Conservation (phyloP, 2,888 invertebrate genomes). For the Drosophila borborema region DNA sequence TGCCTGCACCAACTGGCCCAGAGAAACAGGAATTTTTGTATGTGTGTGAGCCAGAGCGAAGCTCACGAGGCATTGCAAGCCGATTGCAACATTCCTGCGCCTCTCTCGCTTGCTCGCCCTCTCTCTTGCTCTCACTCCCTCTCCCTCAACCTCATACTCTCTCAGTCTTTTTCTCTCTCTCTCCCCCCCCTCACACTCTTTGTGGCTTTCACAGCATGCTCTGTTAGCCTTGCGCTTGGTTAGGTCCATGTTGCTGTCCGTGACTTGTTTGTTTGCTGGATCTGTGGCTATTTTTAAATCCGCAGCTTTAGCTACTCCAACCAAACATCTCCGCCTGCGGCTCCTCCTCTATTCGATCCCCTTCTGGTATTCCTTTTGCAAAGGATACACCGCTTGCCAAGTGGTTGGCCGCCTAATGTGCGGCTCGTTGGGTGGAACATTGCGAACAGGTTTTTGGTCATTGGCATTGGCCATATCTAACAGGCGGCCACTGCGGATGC, state of each 20-base stretch:
- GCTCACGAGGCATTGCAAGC: constrained; percentile 63
- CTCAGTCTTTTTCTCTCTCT: constrained; percentile 13
- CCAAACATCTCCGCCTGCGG: background rate
- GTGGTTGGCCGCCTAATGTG: constrained; percentile 60
- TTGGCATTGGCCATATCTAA: constrained; percentile 50
- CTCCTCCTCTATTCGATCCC: constrained; percentile 1
- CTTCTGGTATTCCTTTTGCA: constrained; percentile 17
- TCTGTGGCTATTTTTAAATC: constrained; percentile 70
- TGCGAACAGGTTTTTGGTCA: constrained; percentile 50
- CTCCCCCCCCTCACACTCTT: constrained; percentile 6
- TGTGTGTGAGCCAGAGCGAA: constrained; percentile 5
- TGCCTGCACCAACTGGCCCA: constrained; percentile 52
- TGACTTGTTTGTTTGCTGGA: constrained; percentile 73
- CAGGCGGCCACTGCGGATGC: constrained; percentile 28
- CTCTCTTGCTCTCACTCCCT: constrained; percentile 15
- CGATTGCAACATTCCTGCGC: constrained; percentile 68
- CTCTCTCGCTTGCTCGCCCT: constrained; percentile 16
- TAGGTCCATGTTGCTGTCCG: constrained; percentile 60
- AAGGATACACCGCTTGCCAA: constrained; percentile 50
- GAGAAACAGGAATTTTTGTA: constrained; percentile 67
- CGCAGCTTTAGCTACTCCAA: constrained; percentile 22
- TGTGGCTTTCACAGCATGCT: constrained; percentile 6
- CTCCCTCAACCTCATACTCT: constrained; percentile 2
- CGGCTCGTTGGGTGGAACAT: constrained; percentile 70
- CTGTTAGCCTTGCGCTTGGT: constrained; percentile 54